Conservation (phyloP, 2,888 invertebrate species). For the Rhopalosiphum nymphaeae region DNA sequence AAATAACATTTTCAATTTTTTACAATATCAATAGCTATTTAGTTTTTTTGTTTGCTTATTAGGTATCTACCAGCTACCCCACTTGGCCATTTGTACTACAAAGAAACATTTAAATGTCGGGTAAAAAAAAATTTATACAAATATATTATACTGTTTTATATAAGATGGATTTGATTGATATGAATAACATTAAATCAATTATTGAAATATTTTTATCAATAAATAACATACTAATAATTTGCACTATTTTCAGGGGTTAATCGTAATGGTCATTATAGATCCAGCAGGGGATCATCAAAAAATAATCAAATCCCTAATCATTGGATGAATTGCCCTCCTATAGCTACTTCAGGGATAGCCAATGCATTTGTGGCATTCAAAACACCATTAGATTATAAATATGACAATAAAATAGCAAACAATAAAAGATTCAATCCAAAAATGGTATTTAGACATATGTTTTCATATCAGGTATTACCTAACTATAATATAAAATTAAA, state of each 20-base stretch:
- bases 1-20: no score
- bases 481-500: background rate
- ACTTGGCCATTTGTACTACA: no score
- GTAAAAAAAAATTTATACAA: background rate
- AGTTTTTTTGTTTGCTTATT: background rate
- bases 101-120: background rate
- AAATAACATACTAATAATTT: background rate
- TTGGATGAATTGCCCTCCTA: slow-evolving; percentile 90
- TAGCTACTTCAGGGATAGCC: slow-evolving; percentile 78
- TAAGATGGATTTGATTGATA: background rate
- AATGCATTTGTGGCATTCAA: slow-evolving; percentile 94
- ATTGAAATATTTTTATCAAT: background rate
- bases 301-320: slow-evolving; percentile 81
- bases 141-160: background rate
- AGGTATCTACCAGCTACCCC: background rate
- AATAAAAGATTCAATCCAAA: slow-evolving; percentile 86
- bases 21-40: no score
- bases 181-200: background rate
- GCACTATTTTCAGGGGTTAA: slow-evolving; percentile 38
- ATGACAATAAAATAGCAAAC: slow-evolving; percentile 86
- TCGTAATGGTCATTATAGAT: slow-evolving; percentile 10
- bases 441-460: slow-evolving; percentile 87
- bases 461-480: slow-evolving; percentile 74
- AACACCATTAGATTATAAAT: slow-evolving; percentile 88
- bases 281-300: background rate